phyloP scores from a whole-genome alignment of 1,140 invertebrate genomes.

The Drosophila jambulina region DNA sequence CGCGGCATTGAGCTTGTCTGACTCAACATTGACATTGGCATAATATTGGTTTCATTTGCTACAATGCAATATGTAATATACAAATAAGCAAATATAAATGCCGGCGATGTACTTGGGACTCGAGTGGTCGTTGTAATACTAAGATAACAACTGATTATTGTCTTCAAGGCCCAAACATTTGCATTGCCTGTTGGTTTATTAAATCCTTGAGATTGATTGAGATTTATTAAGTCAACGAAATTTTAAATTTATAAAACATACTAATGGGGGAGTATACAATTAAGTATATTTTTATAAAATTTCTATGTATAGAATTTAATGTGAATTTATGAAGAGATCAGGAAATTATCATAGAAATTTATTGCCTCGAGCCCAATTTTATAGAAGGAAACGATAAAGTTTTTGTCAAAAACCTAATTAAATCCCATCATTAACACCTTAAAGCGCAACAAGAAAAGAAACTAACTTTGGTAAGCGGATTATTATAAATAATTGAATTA shows the following conservation, averaged over 20 bases:
- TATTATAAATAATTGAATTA: no score
- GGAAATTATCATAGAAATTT: no score
- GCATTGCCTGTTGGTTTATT: not conserved
- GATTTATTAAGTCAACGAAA: not conserved
- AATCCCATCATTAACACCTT: no score
- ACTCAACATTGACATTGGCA: constrained; percentile 48
- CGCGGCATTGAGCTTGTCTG: constrained; percentile 21
- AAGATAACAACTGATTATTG: constrained; percentile 36
- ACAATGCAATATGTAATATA: constrained; percentile 44
- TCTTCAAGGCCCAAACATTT: constrained; percentile 16
- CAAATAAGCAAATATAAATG: constrained; percentile 36
- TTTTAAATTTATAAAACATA: not conserved
- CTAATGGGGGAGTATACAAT: no score
- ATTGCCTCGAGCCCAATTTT: no score
- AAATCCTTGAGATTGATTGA: not conserved
- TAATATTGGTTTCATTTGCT: constrained; percentile 47
- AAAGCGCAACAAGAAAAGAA: no score
- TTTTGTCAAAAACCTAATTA: no score
- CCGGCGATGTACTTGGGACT: not conserved
- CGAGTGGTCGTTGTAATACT: constrained; percentile 12
- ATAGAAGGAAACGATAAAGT: no score
- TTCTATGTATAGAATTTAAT: not conserved
- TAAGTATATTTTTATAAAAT: no score
- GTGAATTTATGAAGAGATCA: no score
- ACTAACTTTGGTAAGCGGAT: no score